Base-by-base conservation (phyloP, 2,888 invertebrate genomes). In the Caenorhabditis drosophilae region DNA sequence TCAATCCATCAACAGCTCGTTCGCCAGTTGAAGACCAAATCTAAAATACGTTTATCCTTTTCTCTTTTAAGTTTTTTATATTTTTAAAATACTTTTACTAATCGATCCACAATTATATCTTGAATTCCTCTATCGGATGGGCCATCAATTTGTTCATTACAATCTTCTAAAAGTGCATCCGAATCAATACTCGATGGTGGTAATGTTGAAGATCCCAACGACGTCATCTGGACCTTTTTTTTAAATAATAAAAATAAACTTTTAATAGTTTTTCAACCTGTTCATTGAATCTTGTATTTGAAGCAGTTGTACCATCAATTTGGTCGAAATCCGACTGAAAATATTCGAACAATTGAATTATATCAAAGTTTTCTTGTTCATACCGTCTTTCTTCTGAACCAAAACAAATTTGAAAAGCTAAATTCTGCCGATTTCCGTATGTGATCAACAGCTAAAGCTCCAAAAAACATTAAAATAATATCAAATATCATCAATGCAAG, bases 401-500 rank as follows among this genome's bases (percentile, higher is more conserved):
- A 40, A 25, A 63, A 49, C 34, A 12, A 15, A n/a, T 22, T 25
- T 34, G 18, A 31, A 2, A 69, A 26, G 44, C 51, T 62, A 48
- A 64, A 64, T 48, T 73, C 73, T 15, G 53, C 46, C 4, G 56
- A 50, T 7, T 55, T 59, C 31, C 58, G 26, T 23, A 67, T 35
- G 11, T 54, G 36, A 48, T 73, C 73, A 15, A 70, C 55, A 35
- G 70, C 11, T 18, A 70, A 31, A 4, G 63, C 51, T 16, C 50
- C 42, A 6, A 38, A 41, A 1, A 47, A 40, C 73, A 73, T 73
- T 68, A 61, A 61, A 0, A 73, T 1, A 16, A 75, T 67, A 52
- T 81, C 81, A 15, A 80, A 52, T 25, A 80, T 57, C 41, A 81
- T 61, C 79, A 81, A 78, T 2, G 80, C 27, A 6, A 80, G 46